Percentiles rank a stretch among this genome's conserved stretches.
These are phyloP conservation scores for Cantharis rufa DNA, from an alignment of 2,888 invertebrate genomes.

Conservation along the genomic window DNA sequence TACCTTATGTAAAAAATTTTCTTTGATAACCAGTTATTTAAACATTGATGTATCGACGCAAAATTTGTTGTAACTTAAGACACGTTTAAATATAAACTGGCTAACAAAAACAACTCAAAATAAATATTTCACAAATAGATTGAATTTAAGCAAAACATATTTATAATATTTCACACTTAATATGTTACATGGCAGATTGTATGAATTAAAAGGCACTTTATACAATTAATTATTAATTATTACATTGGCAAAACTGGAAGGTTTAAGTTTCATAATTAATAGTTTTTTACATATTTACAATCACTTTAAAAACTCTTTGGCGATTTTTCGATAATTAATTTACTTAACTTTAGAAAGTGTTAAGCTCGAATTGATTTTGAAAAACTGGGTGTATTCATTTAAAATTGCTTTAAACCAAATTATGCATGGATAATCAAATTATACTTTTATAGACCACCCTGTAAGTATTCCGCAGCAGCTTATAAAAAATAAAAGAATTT, in stretches of 20 bases:
- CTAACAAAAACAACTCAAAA: conserved; percentile 6
- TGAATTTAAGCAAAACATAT: conserved; percentile 11
- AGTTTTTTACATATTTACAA: conserved; percentile 36
- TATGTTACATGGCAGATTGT: conserved; percentile 49
- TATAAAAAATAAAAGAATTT: neutral
- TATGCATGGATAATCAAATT: neutral
- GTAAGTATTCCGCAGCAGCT: neutral
- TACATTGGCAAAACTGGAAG: conserved; percentile 57
- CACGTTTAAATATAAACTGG: neutral
- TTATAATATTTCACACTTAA: conserved; percentile 14
- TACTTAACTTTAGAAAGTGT: conserved; percentile 16
- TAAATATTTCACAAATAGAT: conserved; percentile 16
- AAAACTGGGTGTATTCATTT: neutral
- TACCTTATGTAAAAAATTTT: conserved; percentile 37
- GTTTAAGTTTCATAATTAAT: conserved; percentile 52
- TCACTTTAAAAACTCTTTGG: conserved; percentile 21
- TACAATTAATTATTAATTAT: conserved; percentile 49
- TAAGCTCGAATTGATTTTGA: conserved; percentile 22
- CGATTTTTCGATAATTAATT: conserved; percentile 7
- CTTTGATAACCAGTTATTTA: neutral
- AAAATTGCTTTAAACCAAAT: neutral
- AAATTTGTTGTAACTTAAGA: neutral
- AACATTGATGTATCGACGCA: neutral
- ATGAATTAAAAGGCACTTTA: conserved; percentile 55
- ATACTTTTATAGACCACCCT: neutral